Percentiles rank a stretch among this genome's conserved stretches.
Evolutionary conservation across 2,888 invertebrate species (phyloP).

Genomic region (Ophion ventricosus): DNA sequence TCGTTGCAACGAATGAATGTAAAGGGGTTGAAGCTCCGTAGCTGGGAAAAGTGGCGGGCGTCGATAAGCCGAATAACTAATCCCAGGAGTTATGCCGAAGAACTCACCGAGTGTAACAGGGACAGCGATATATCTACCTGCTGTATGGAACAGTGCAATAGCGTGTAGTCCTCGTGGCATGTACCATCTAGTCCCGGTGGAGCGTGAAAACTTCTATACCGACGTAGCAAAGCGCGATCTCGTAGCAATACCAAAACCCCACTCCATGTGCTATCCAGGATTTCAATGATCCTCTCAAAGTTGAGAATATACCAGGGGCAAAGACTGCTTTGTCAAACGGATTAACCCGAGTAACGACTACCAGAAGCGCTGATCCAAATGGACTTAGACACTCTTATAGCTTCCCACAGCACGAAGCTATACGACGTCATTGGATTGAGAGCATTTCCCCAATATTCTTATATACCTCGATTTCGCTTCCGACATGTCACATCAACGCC

Average conservation of each 20-base stretch:
- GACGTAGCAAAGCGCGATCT: conserved; percentile 34
- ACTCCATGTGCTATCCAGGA: conserved; percentile 29
- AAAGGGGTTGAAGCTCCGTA: conserved; percentile 37
- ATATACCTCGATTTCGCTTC: conserved; percentile 1
- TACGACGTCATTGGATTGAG: conserved; percentile 53
- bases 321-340: conserved; percentile 67
- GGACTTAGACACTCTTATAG: conserved; percentile 70
- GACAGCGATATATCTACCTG: not conserved
- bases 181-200: conserved; percentile 51
- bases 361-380: conserved; percentile 62
- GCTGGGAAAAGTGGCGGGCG: conserved; percentile 62
- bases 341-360: conserved; percentile 64
- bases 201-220: conserved; percentile 29
- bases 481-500: conserved; percentile 19
- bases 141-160: conserved; percentile 32
- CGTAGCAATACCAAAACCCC: conserved; percentile 35
- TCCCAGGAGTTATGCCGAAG: conserved; percentile 59
- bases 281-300: conserved; percentile 58
- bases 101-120: conserved; percentile 39
- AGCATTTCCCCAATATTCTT: conserved; percentile 35
- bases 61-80: conserved; percentile 67
- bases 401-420: conserved; percentile 60
- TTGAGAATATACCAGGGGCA: conserved; percentile 48
- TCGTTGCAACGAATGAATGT: conserved; percentile 42
- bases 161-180: conserved; percentile 15